Evolutionary conservation across 35 echinoderm and acorn worm genomes (phyloP).

Genomic region (Antedon bifida): DNA sequence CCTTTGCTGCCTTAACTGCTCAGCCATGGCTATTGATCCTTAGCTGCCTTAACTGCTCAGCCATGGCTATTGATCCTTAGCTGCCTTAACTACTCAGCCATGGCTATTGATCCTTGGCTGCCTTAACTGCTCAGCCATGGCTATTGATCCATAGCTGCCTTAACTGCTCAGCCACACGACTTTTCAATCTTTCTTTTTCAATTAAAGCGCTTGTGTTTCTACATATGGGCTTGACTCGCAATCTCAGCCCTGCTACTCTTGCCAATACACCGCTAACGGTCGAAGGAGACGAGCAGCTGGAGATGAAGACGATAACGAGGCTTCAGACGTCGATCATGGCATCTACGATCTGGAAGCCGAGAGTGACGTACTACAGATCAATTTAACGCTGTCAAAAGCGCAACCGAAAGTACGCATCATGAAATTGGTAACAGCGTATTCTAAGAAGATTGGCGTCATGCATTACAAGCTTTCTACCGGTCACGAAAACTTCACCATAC

Average conservation of each 20-base stretch:
- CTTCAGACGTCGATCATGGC: background rate
- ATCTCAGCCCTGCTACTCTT: background rate
- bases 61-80: too few species aligned
- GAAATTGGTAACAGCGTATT: slow-evolving; percentile 39
- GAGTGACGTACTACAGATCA: slow-evolving; percentile 36
- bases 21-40: too few species aligned
- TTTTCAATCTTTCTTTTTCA: too few species aligned
- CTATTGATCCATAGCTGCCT: too few species aligned
- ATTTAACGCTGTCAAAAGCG: slow-evolving; percentile 31
- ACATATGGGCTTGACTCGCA: slow-evolving; percentile 12
- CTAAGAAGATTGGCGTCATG: slow-evolving; percentile 15
- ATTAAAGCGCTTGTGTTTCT: slow-evolving; percentile 29
- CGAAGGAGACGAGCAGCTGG: background rate
- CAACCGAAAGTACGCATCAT: slow-evolving; percentile 15
- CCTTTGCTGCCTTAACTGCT: too few species aligned
- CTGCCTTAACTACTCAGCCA: too few species aligned
- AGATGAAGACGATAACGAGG: background rate
- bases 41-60: too few species aligned
- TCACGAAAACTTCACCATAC: slow-evolving; percentile 39
- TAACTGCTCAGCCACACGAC: too few species aligned
- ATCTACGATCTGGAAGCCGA: slow-evolving; percentile 11
- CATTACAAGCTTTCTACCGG: slow-evolving; percentile 24
- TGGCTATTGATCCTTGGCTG: too few species aligned
- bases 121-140: too few species aligned
- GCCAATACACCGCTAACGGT: background rate